phyloP scores from a whole-genome alignment of 1,140 invertebrate genomes.

The Scaptomyza hsui region DNA sequence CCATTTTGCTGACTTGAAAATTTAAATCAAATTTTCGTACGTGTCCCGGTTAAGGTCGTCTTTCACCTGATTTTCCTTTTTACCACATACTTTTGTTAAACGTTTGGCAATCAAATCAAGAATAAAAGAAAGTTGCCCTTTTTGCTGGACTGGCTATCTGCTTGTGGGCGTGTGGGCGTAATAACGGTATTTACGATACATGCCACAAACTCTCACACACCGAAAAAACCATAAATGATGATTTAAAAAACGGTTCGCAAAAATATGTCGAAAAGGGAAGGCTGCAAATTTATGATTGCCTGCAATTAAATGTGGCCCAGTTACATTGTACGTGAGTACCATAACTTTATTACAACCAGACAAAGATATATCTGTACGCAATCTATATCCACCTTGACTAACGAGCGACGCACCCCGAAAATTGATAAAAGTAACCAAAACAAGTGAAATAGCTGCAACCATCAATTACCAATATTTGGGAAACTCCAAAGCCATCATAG shows the following conservation, averaged over 20 bases:
- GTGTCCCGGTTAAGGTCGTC: slow-evolving; percentile 38
- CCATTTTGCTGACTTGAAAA: slow-evolving; percentile 53
- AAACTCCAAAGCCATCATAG: neutral
- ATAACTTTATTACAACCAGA: neutral
- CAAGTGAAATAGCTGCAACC: neutral
- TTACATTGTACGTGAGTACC: slow-evolving; percentile 2
- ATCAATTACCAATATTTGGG: slow-evolving; percentile 10
- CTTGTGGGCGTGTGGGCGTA: slow-evolving; percentile 22
- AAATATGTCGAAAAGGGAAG: slow-evolving; percentile 9
- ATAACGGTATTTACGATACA: slow-evolving; percentile 62
- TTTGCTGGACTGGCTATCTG: slow-evolving; percentile 16
- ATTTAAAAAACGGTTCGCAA: slow-evolving; percentile 54
- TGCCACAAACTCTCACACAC: slow-evolving; percentile 11
- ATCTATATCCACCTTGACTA: slow-evolving; percentile 16
- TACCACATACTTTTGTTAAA: slow-evolving; percentile 24
- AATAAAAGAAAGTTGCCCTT: slow-evolving; percentile 33
- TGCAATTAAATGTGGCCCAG: slow-evolving; percentile 47
- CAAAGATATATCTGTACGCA: neutral
- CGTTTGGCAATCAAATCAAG: slow-evolving; percentile 52
- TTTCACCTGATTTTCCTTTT: slow-evolving; percentile 30
- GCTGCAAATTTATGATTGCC: slow-evolving; percentile 49
- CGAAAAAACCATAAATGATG: slow-evolving; percentile 54
- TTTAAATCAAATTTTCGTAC: slow-evolving; percentile 62
- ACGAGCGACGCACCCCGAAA: slow-evolving; percentile 5
- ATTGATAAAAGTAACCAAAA: slow-evolving; percentile 20